Evolutionary conservation across 1,140 invertebrate species (phyloP).

Genomic region (Camponotus floridanus): DNA sequence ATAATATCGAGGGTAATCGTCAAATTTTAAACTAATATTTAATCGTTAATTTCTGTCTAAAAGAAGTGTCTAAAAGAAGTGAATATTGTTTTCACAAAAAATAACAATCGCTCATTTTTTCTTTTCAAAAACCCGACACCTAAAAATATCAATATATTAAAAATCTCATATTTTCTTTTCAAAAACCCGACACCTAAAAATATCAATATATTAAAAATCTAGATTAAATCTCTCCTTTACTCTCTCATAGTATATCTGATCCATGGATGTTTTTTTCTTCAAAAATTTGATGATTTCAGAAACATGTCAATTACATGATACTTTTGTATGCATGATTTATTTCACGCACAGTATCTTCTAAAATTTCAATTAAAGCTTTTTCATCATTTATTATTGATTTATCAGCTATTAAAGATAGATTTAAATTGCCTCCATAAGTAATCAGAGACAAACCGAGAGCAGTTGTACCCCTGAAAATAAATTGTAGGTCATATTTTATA

Average conservation of each 20-base stretch:
- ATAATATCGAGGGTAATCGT: no score
- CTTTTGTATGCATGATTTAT: conserved; percentile 74
- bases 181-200: conserved; percentile 68
- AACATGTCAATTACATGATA: conserved; percentile 62
- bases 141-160: conserved; percentile 45
- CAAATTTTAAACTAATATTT: no score
- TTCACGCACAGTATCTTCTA: conserved; percentile 73
- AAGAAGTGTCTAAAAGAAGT: neutral
- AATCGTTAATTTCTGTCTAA: neutral
- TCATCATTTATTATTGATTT: conserved; percentile 73
- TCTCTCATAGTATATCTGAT: conserved; percentile 58
- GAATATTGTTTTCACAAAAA: neutral
- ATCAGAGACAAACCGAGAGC: conserved; percentile 79
- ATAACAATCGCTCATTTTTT: neutral
- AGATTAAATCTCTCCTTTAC: no score
- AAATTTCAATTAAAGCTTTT: conserved; percentile 66
- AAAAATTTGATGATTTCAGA: conserved; percentile 59
- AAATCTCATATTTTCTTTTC: neutral
- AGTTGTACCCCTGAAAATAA: conserved; percentile 68
- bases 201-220: neutral
- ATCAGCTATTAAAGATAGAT: conserved; percentile 79
- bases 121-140: conserved; percentile 57
- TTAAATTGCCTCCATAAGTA: conserved; percentile 79
- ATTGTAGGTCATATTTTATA: neutral
- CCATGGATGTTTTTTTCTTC: conserved; percentile 57